Evolutionary conservation across 1,140 invertebrate species (phyloP).

Genomic region (Chrysomallon squamiferum): DNA sequence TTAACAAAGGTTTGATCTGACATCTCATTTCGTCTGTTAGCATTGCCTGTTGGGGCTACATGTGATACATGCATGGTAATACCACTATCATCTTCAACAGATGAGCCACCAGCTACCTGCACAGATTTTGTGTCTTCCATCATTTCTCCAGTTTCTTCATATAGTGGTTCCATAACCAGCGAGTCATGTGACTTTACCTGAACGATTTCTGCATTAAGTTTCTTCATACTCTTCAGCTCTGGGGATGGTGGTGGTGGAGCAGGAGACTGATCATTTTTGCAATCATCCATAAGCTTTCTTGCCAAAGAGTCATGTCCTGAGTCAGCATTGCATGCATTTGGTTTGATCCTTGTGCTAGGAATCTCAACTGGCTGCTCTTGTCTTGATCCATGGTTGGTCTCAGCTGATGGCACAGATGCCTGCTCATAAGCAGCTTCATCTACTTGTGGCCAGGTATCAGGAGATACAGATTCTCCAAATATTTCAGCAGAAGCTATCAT

Average conservation of each 20-base stretch:
- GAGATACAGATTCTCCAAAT: slow-evolving; percentile 11
- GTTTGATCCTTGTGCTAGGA: slow-evolving; percentile 13
- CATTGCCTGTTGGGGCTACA: not conserved
- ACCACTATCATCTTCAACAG: not conserved
- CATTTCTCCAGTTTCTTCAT: slow-evolving; percentile 31
- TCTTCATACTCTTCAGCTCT: slow-evolving; percentile 20
- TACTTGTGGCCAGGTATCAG: slow-evolving; percentile 47
- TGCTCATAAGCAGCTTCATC: slow-evolving; percentile 42
- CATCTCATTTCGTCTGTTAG: not conserved
- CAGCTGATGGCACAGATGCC: slow-evolving; percentile 12
- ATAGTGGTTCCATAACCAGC: slow-evolving; percentile 31
- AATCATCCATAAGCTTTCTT: slow-evolving; percentile 13
- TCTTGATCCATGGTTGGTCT: slow-evolving; percentile 4
- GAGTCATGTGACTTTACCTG: slow-evolving; percentile 28
- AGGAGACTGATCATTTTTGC: slow-evolving; percentile 34
- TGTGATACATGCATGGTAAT: not conserved
- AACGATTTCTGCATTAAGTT: not conserved
- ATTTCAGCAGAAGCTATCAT: no score
- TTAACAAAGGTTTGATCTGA: not conserved
- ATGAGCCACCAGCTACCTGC: not conserved
- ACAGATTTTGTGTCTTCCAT: not conserved
- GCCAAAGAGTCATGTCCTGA: slow-evolving; percentile 17
- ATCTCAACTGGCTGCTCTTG: slow-evolving; percentile 13
- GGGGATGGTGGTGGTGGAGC: slow-evolving; percentile 50
- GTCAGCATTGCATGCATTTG: slow-evolving; percentile 20